Conservation (phyloP, 2,113 vertebrate species). For the Hippocampus guttulatus region DNA sequence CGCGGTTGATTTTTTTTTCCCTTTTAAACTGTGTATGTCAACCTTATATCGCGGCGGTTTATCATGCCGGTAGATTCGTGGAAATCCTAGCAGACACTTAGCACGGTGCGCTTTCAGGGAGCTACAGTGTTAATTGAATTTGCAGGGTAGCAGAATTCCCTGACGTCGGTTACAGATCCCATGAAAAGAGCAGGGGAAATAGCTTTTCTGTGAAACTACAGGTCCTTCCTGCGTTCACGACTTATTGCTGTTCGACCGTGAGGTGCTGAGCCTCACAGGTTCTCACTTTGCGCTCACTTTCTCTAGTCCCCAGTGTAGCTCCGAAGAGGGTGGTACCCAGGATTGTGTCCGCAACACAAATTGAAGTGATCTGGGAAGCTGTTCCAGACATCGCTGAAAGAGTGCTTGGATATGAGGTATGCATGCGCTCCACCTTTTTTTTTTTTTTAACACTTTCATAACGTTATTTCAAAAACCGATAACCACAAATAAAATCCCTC, state of each 20-base stretch:
- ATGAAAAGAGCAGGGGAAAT: conserved; percentile 65
- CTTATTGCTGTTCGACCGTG: conserved; percentile 53
- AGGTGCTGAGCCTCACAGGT: conserved; percentile 48
- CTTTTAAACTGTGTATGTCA: conserved; percentile 60
- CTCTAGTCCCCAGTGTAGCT: conserved; percentile 80
- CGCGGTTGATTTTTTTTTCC: conserved; percentile 24
- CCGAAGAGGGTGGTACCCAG: conserved; percentile 76
- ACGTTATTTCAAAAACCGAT: not conserved
- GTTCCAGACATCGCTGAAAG: conserved; percentile 79
- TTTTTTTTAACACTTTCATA: not conserved
- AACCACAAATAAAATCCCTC: conserved; percentile 23
- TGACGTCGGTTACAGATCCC: conserved; percentile 73
- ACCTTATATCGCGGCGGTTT: conserved; percentile 66
- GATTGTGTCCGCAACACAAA: conserved; percentile 84
- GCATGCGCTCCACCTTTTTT: not conserved
- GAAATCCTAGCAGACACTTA: conserved; percentile 73
- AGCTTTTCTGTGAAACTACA: conserved; percentile 59
- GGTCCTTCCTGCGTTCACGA: conserved; percentile 46
- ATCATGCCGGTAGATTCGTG: conserved; percentile 69
- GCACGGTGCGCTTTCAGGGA: conserved; percentile 61
- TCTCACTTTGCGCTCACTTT: conserved; percentile 47
- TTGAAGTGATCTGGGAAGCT: conserved; percentile 83
- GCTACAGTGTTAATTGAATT: conserved; percentile 75
- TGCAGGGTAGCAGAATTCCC: conserved; percentile 70
- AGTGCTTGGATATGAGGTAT: conserved; percentile 92